Base-by-base conservation (phyloP, 1,140 invertebrate species). In the Aphelinus certus region DNA sequence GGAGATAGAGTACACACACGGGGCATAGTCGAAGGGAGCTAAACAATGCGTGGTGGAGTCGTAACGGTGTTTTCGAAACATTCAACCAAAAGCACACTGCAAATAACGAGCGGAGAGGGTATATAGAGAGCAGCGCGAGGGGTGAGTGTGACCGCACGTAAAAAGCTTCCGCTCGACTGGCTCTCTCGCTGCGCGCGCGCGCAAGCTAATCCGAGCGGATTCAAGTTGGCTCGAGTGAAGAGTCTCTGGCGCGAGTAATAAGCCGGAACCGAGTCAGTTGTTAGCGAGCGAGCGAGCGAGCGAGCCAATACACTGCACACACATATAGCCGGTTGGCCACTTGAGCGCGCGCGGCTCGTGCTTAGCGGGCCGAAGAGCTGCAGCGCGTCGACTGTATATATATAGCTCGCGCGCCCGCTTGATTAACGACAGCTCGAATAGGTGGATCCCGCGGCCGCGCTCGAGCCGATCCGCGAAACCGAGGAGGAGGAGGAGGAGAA, bases 341-440 rank as follows among this genome's bases (percentile, higher is more conserved):
- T 6, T 3, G 58, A 42, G 2, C 61, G 3, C 46, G 61, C 42
- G 61, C 9, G n/a, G 6, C 3, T 63, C 45, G 61, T 9, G 61
- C 9, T 6, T 10, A 10, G 46, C 45, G 9, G 10, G 9, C 3
- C 3, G 3, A 57, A n/a, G 3, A 57, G 7, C 7, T 5, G 4
- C 10, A 7, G 56, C 56, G 56, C 9, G 56, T 3, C 26, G 26
- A 26, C 26, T 26, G 51, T 53, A 53, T 53, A 53, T 53, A 53
- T 43, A 57, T 0, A 68, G 6, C 45, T 76, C 69, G 74, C 73
- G 26, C 72, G 71, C 76, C 75, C 77, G 77, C 76, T 83, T 82
- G 82, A 83, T 83, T 83, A 83, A 83, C 81, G 81, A 81, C 77
- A 79, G 77, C 80, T 79, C 76, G 77, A 81, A 81, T 80, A 77